phyloP scores from a whole-genome alignment of 2,888 invertebrate genomes.

The Stomorhina lunata region DNA sequence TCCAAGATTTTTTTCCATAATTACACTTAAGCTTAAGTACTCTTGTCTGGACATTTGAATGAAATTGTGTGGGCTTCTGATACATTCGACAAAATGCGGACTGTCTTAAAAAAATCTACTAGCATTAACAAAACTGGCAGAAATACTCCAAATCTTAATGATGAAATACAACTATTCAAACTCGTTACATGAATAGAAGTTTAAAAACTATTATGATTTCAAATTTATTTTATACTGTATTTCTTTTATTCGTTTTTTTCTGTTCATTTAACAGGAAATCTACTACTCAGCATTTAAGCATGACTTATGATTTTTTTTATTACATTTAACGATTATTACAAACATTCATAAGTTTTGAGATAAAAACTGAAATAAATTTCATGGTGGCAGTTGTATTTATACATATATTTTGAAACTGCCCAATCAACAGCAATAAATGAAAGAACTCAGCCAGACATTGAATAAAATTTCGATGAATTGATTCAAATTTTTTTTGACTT shows the following conservation, averaged over 20 bases:
- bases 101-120: neutral
- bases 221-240: slow-evolving; percentile 28
- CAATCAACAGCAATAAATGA: neutral
- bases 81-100: neutral
- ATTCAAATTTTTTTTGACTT: no score
- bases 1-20: slow-evolving; percentile 19
- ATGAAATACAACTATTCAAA: slow-evolving; percentile 52
- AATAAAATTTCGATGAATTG: slow-evolving; percentile 3
- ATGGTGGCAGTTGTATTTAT: slow-evolving; percentile 21
- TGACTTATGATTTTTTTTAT: slow-evolving; percentile 43
- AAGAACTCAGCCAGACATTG: neutral
- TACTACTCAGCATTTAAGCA: slow-evolving; percentile 46
- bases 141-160: slow-evolving; percentile 45
- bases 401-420: neutral
- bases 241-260: neutral
- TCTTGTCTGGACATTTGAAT: slow-evolving; percentile 39
- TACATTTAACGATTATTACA: neutral
- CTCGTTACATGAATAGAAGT: slow-evolving; percentile 46
- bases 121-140: slow-evolving; percentile 17
- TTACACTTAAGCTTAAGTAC: slow-evolving; percentile 38
- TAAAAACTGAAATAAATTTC: slow-evolving; percentile 10
- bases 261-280: slow-evolving; percentile 49
- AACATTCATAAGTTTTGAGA: slow-evolving; percentile 25
- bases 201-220: slow-evolving; percentile 10
- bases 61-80: slow-evolving; percentile 41